Base-by-base conservation (phyloP, 2,797 vertebrate species). In the Percopsis omiscomaycus region DNA sequence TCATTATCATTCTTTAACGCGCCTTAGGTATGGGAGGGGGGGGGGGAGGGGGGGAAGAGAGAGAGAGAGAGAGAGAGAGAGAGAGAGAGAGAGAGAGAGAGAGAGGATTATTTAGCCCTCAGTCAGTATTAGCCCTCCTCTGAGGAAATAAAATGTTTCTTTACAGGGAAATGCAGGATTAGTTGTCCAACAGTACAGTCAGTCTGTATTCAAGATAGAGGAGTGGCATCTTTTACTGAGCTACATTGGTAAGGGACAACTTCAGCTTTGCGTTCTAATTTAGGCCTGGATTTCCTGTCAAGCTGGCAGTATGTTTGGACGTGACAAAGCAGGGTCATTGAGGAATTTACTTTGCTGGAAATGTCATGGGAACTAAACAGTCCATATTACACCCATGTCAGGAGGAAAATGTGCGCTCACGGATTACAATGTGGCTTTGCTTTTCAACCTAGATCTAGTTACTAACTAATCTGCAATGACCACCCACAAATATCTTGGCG, bases 81-180 rank as follows among this genome's bases (percentile, higher is more conserved):
- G 62, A 29, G 42, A 47, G 57, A 28, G 51, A 65, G 66, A 71
- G 58, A 73, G 74, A 79, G 64, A 45, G 29, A 73, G 80, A 94
- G 92, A 95, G 88, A 82, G 84, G 94, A 94, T 96, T 96, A 96
- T 37, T 70, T 60, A 64, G 66, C 80, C 88, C 57, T 84, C 87
- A 22, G 79, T 71, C 82, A 77, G 76, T 65, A 77, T 54, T 80
- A 66, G 70, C 65, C 68, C 68, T 74, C 72, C 63, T 74, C 73
- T 73, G 66, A 84, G 69, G 55, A 71, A 80, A 73, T 53, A 64
- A 63, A 68, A 16, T 37, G 72, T 51, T 75, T 65, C 68, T 77
- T 75, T 44, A 13, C 59, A 22, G 66, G 82, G 73, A 74, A 72
- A 69, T 66, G 58, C 11, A 0, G 61, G 75, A 81, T 81, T 80